Percentiles rank a stretch among this genome's conserved stretches.
Evolutionary conservation across 1,140 invertebrate species (phyloP).

Genomic region (Sitophilus oryzae): DNA sequence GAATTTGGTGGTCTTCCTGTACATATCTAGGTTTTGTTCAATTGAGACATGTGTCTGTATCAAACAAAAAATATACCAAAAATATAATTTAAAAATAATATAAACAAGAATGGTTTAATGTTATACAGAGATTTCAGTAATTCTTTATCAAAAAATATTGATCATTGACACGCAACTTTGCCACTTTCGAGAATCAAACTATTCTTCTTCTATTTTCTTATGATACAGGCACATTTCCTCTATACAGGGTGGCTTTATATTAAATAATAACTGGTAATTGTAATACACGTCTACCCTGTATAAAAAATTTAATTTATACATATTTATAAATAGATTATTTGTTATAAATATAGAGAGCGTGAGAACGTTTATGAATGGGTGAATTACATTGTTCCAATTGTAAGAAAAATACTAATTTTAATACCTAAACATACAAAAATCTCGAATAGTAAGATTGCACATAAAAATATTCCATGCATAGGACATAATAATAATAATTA

Average conservation of each 20-base stretch:
- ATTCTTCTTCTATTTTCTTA: too few species aligned
- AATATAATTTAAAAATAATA: too few species aligned
- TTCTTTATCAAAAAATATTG: too few species aligned
- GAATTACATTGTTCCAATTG: too few species aligned
- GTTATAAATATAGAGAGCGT: background rate
- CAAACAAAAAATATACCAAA: background rate
- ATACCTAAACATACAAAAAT: too few species aligned
- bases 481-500: conserved; percentile 1
- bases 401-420: too few species aligned
- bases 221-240: too few species aligned
- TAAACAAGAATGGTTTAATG: too few species aligned
- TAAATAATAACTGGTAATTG: background rate
- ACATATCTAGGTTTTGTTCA: conserved; percentile 25
- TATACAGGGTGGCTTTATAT: background rate
- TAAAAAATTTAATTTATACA: background rate
- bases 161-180: too few species aligned
- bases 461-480: conserved; percentile 25
- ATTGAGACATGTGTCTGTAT: background rate
- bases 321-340: background rate
- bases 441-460: conserved; percentile 21
- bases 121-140: too few species aligned
- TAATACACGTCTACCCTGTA: background rate
- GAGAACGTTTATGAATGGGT: too few species aligned
- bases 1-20: conserved; percentile 36
- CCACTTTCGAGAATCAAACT: too few species aligned